Evolutionary conservation across 2,888 invertebrate species (phyloP).

Genomic region (Ormyrus labotus): DNA sequence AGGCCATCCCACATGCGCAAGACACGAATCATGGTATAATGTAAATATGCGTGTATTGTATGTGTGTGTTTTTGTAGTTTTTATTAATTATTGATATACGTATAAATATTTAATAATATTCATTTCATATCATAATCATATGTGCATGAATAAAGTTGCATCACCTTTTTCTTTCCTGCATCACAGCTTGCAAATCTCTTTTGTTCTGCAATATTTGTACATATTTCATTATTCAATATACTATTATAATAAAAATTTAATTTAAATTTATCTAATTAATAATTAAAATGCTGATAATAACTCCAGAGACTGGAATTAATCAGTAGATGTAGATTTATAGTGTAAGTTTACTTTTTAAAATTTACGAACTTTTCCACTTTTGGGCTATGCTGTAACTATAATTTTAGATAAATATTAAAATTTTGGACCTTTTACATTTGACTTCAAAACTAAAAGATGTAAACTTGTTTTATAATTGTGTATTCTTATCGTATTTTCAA

Average conservation of each 20-base stretch:
- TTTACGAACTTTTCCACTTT: no score
- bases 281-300: neutral
- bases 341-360: neutral
- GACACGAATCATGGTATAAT: constrained; percentile 38
- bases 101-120: neutral
- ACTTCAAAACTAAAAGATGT: no score
- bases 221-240: constrained; percentile 1
- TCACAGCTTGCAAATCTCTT: constrained; percentile 21
- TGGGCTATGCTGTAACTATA: no score
- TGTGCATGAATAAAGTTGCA: constrained; percentile 29
- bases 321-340: neutral
- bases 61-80: constrained; percentile 1
- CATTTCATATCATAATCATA: constrained; percentile 6
- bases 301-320: no score
- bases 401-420: no score
- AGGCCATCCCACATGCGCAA: constrained; percentile 17
- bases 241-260: neutral
- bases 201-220: constrained; percentile 16
- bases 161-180: constrained; percentile 8
- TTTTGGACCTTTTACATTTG: no score
- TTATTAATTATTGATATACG: neutral
- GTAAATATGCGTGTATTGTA: constrained; percentile 24
- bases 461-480: no score
- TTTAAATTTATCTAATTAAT: neutral
- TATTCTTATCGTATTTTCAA: no score